Percentiles rank a stretch among this genome's conserved stretches.
phyloP scores from a whole-genome alignment of 2,888 invertebrate species.

The Lochmaea capreae region DNA sequence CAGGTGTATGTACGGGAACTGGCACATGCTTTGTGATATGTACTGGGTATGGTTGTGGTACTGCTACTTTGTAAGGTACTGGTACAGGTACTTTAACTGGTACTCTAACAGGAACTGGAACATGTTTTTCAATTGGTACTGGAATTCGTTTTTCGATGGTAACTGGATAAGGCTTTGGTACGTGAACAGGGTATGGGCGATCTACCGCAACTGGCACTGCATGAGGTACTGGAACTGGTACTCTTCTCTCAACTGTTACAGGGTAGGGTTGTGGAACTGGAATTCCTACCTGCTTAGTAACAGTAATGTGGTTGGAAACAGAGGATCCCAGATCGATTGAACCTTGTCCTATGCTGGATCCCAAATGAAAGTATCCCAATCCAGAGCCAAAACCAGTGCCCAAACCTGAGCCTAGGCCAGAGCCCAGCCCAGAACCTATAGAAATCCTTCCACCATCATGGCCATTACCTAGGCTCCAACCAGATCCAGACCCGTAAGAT shows the following conservation, averaged over 20 bases:
- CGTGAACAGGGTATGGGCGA: conserved; percentile 64
- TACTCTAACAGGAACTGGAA: conserved; percentile 65
- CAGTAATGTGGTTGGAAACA: conserved; percentile 60
- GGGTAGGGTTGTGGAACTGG: conserved; percentile 68
- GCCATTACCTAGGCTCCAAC: conserved; percentile 15
- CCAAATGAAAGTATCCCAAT: neutral
- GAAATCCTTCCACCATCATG: neutral
- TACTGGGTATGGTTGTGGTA: conserved; percentile 63
- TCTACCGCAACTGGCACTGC: conserved; percentile 67
- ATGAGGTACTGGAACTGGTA: conserved; percentile 65
- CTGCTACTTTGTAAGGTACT: conserved; percentile 59
- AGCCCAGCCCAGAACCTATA: conserved; percentile 14
- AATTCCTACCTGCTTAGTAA: conserved; percentile 65
- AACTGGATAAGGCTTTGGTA: conserved; percentile 68
- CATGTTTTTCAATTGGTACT: conserved; percentile 69
- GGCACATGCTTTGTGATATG: conserved; percentile 66
- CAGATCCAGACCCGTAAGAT: conserved; percentile 27
- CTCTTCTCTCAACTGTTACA: conserved; percentile 67
- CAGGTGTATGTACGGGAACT: conserved; percentile 67
- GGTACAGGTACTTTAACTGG: conserved; percentile 63
- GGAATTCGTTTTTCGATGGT: conserved; percentile 69
- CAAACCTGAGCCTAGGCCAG: conserved; percentile 5
- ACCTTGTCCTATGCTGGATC: conserved; percentile 15
- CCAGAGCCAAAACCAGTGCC: conserved; percentile 9
- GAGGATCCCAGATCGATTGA: conserved; percentile 55